These are phyloP conservation scores for Tapera naevia DNA, from an alignment of 2,797 vertebrate genomes.

Conservation along the genomic window DNA sequence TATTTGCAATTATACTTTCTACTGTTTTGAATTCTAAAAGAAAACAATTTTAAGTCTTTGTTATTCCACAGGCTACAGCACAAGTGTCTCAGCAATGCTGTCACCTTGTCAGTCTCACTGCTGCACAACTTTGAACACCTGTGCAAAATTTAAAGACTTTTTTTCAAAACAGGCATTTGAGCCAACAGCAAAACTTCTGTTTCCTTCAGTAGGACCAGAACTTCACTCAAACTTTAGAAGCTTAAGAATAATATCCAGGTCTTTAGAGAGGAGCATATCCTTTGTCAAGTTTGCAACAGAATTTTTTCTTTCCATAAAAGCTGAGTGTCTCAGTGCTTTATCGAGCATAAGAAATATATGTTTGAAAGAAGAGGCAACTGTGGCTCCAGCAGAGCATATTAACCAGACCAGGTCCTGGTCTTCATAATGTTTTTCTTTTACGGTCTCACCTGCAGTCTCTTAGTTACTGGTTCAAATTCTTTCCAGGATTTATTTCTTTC, in stretches of 20 bases:
- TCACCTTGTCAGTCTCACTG: not conserved
- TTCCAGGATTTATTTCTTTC: not conserved
- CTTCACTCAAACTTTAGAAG: not conserved
- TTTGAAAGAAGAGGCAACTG: not conserved
- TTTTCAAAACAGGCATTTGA: not conserved
- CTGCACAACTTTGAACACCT: not conserved
- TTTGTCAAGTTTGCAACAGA: not conserved
- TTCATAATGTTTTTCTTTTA: not conserved
- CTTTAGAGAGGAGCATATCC: not conserved
- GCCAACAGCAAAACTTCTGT: not conserved
- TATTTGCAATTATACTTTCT: not conserved
- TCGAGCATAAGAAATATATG: not conserved
- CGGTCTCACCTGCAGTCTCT: not conserved
- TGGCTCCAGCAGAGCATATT: not conserved
- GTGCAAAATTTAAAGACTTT: not conserved
- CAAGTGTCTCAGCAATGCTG: not conserved
- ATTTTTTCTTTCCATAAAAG: not conserved
- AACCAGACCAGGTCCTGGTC: not conserved
- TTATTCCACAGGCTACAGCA: not conserved
- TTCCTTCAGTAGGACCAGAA: not conserved
- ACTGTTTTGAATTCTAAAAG: not conserved
- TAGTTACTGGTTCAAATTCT: not conserved
- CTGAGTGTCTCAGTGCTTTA: not conserved
- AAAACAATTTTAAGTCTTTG: not conserved
- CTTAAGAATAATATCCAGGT: rapidly evolving